Percentiles rank a stretch among this genome's conserved stretches.
Conservation (phyloP, 2,797 vertebrate species). For the Adelosebastes latens region DNA sequence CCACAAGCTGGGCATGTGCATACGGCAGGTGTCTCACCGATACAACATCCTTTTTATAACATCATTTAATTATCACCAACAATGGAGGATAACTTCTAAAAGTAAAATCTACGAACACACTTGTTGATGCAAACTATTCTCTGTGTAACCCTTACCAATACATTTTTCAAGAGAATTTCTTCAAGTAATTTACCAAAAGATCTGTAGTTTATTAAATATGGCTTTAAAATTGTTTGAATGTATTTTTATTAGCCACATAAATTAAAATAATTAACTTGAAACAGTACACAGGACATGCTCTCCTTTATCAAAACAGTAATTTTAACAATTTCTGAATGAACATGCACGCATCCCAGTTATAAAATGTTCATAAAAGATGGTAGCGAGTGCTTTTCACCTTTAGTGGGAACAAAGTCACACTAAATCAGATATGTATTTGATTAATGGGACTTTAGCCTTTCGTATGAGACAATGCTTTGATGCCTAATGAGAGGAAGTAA, state of each 20-base stretch:
- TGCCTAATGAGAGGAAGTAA: conserved; percentile 31
- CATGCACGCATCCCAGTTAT: not conserved
- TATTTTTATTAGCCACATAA: not conserved
- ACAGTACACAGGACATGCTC: not conserved
- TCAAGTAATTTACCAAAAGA: not conserved
- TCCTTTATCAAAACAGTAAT: not conserved
- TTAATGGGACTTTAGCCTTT: not conserved
- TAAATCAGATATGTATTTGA: conserved; percentile 3
- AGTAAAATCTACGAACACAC: not conserved
- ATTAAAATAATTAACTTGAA: not conserved
- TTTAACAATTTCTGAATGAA: conserved; percentile 9
- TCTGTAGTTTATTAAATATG: not conserved
- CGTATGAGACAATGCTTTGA: conserved; percentile 24
- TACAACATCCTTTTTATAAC: not conserved
- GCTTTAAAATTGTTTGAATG: not conserved
- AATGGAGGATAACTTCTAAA: not conserved
- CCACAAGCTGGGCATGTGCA: not conserved
- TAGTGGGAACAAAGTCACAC: not conserved
- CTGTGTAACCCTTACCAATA: not conserved
- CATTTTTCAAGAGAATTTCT: not conserved
- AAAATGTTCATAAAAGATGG: not conserved
- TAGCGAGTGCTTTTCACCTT: not conserved
- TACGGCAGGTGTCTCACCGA: not conserved
- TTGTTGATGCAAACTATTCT: not conserved
- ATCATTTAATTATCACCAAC: not conserved